Base-by-base conservation (phyloP, 2,113 vertebrate species). In the Hypocryptadius cinnamomeus region DNA sequence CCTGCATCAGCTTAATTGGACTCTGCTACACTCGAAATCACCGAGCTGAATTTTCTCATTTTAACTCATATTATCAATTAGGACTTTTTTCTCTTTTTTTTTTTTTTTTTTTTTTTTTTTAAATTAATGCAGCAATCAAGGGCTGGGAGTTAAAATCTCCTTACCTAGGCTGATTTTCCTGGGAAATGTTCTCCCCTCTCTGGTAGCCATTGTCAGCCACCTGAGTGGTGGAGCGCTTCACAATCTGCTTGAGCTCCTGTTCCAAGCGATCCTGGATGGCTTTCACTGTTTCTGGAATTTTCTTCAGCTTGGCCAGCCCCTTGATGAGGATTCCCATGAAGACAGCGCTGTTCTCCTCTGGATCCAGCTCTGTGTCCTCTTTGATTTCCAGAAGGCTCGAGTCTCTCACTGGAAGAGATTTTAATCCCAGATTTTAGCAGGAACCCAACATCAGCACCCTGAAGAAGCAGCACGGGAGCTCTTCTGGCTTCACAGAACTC, bases 291-390 rank as follows among this genome's bases (percentile, higher is more conserved):
- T 99, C 99, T 0, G 99, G 99, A 61, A 99, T 98, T 95, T 99
- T 99, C 95, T 97, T 99, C 94, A 99, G 97, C 95, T 99, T 99
- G 96, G 98, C 99, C 82, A 99, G 89, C 40, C 98, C 99, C 96
- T 98, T 99, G 96, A 99, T 99, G 69, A 99, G 98, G 63, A 99
- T 98, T 25, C 99, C 99, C 99, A 99, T 99, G 86, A 99, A 99
- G 91, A 98, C 96, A 8, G 97, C 90, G 31, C 99, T 99, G 97
- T 99, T 99, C 95, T 99, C 99, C 94, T 99, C 99, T 5, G 99
- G 99, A 96, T 99, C 99, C 83, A 98, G 95, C 3, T 99, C 99
- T 8, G 95, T 71, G 53, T 98, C 98, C 28, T 99, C 99, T 42
- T 98, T 98, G 22, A 97, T 96, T 40, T 99, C 99, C 96, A 98